Evolutionary conservation across 2,888 invertebrate species (phyloP), one percentile per base, ranked within the genome.

Genomic region (Xestia sexstrigata): DNA sequence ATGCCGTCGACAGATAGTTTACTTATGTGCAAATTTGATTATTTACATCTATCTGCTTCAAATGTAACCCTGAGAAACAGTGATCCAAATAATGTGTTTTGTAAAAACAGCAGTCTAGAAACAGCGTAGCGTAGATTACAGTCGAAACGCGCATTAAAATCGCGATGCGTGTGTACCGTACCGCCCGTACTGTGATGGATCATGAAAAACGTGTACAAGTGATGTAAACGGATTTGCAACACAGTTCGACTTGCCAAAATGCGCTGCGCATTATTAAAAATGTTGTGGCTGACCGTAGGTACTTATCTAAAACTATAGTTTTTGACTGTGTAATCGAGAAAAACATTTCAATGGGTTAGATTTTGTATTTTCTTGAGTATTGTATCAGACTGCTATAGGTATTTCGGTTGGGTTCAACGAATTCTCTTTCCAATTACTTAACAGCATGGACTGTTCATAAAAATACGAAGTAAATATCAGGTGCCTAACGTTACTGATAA

Each of bases 11-110:
- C n/a, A 9, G 75, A 75, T 26, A 35, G 35, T 45, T 62, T 45
- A 73, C 73, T 72, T 74, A 26, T 15, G 39, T 26, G 15, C 13
- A n/a, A n/a, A 55, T n/a, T 55, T 75, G 45, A 75, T 74, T 78
- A 73, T 78, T 78, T 47, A 63, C 39, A 39, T 45, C 0, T 47
- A 39, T 47, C 45, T 39, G 20, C 2, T 65, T 39, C 30, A 42
- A 55, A 52, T 45, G 20, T 71, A 15, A n/a, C n/a, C 30, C 39
- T 23, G 39, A 30, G 45, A 74, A 30, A 47, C 20, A 20, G 39
- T 30, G 58, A 79, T 58, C 15, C 8, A 15, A 74, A 81, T 52
- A 63, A 55, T 47, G 26, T 62, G 49, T 35, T 62, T 26, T 13
- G 17, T 26, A 73, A 55, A 35, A 52, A 68, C 39, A n/a, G 30